Conservation (phyloP, 2,113 vertebrate species). For the Ornithorhynchus anatinus region DNA sequence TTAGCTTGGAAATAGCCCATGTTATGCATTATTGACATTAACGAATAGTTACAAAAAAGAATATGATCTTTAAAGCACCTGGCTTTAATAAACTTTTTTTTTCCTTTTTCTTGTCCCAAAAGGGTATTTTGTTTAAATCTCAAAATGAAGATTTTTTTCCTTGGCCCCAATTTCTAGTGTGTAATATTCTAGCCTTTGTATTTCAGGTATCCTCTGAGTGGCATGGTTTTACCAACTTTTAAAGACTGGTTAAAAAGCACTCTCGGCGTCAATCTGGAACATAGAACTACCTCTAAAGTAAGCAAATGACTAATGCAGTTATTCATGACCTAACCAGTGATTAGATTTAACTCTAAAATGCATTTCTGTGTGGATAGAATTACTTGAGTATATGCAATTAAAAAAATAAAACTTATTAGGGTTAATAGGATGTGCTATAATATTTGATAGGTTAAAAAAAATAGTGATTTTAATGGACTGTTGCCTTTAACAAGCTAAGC, state of each 20-base stretch:
- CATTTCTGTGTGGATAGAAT: background rate
- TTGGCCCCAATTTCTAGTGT: background rate
- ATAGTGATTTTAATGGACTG: too few species aligned
- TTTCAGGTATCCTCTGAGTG: slow-evolving; percentile 92
- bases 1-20: too few species aligned
- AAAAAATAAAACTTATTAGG: too few species aligned
- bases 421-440: too few species aligned
- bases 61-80: slow-evolving; percentile 21
- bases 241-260: slow-evolving; percentile 93
- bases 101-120: background rate
- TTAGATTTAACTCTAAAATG: slow-evolving; percentile 5
- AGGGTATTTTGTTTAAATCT: slow-evolving; percentile 11
- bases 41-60: too few species aligned
- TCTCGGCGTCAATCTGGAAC: slow-evolving; percentile 88
- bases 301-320: slow-evolving; percentile 60
- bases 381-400: too few species aligned
- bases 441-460: too few species aligned
- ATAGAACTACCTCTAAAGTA: slow-evolving; percentile 91
- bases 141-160: slow-evolving; percentile 14
- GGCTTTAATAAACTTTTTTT: background rate
- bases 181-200: slow-evolving; percentile 56
- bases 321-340: background rate
- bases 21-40: too few species aligned
- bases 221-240: slow-evolving; percentile 87
- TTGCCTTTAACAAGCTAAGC: too few species aligned